Evolutionary conservation across 1,140 invertebrate species (phyloP).

Genomic region (Capitella teleta): DNA sequence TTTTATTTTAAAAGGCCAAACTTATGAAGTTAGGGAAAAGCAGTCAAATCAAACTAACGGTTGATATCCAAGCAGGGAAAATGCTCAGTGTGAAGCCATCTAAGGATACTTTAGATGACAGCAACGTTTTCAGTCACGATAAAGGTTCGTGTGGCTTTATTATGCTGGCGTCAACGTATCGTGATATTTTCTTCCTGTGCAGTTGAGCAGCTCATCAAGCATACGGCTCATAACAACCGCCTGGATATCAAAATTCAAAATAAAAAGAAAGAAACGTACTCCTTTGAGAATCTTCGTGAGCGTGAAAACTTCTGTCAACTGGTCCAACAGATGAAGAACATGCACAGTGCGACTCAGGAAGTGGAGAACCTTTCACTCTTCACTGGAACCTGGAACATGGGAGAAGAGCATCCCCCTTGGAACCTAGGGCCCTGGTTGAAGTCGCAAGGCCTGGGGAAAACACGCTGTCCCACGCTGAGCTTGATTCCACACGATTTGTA

Average conservation of each 20-base stretch:
- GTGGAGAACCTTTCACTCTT: conserved; percentile 37
- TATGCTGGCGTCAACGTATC: neutral
- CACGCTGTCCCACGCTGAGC: conserved; percentile 20
- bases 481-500: conserved; percentile 37
- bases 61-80: conserved; percentile 32
- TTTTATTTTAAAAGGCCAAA: no score
- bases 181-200: neutral
- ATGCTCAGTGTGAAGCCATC: conserved; percentile 30
- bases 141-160: conserved; percentile 25
- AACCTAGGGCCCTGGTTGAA: conserved; percentile 26
- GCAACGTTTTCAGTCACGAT: conserved; percentile 30
- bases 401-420: conserved; percentile 19
- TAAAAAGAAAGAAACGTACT: conserved; percentile 30
- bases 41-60: conserved; percentile 26
- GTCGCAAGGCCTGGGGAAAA: conserved; percentile 32
- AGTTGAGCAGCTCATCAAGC: conserved; percentile 33
- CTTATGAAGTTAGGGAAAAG: no score
- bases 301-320: conserved; percentile 40
- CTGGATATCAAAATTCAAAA: conserved; percentile 33
- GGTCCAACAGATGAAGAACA: conserved; percentile 38
- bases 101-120: conserved; percentile 29
- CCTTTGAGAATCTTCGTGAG: conserved; percentile 32
- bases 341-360: conserved; percentile 29
- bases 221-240: conserved; percentile 27
- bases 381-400: conserved; percentile 42